Base-by-base conservation (phyloP, 1,140 invertebrate genomes). In the Cepaea nemoralis region DNA sequence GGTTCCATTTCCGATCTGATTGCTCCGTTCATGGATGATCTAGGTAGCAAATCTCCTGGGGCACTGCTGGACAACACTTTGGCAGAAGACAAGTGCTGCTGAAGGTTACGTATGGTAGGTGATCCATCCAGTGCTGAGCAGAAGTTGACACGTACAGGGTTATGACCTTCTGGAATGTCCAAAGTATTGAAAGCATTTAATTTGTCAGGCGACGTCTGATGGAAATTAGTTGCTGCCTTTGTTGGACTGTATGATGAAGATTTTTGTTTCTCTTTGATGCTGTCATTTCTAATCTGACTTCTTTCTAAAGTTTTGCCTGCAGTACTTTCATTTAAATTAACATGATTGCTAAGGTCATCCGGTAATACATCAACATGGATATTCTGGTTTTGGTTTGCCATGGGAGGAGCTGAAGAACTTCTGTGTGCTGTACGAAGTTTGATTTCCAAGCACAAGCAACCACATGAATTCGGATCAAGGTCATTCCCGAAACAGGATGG, bases 401-500 rank as follows among this genome's bases (percentile, higher is more conserved):
- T 40, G 12, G 73, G 31, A 27, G 42, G 73, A 45, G 40, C 40
- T 35, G 73, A 75, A 22, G 22, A 0, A 55, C 42, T 75, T 75
- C 73, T 75, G 0, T 31, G 40, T 35, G 42, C 19, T 16, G 24
- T 16, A 5, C 73, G 40, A 2, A 75, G 73, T 50, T 75, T 75
- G 73, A 75, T 37, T 45, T 75, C 73, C 40, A 75, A 45, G 42
- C 73, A 75, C 40, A 75, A 45, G 45, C 42, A 75, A 12, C 73
- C 73, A 35, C 73, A 75, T 3, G 73, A 3, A 3, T 45, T 31
- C 8, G 73, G 73, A 24, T 50, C 73, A 48, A 50, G 27, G 31
- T 75, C 45, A 74, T 14, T 22, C 16, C 27, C n/a, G 16, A 22
- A 45, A 35, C 73, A 75, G 27, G 31, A 45, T 35, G 40, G 2